A percentile compares a stretch with the other conserved stretches of the same genome.
These are phyloP conservation scores for Chaenogobius annularis DNA, from an alignment of 2,113 vertebrate genomes.

Conservation along the genomic window DNA sequence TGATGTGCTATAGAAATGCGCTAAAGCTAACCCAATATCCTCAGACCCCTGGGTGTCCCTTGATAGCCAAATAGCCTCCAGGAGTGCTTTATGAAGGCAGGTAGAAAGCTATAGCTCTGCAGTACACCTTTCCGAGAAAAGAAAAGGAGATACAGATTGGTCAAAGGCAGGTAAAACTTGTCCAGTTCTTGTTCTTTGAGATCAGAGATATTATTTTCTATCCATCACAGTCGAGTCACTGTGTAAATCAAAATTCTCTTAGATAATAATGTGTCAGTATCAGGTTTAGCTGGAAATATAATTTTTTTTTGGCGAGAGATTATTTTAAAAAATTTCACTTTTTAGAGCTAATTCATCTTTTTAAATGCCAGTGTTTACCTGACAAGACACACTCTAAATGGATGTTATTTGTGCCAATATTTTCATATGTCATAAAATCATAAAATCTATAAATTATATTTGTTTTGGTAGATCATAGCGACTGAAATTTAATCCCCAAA, in stretches of 20 bases:
- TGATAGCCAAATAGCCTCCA: constrained; percentile 46
- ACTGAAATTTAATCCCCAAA: background rate
- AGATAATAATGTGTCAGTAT: background rate
- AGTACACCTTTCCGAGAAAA: constrained; percentile 29
- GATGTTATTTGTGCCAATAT: background rate
- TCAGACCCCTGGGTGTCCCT: constrained; percentile 45
- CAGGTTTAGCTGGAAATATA: background rate
- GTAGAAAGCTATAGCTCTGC: constrained; percentile 41
- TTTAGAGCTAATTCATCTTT: too few relatives aligned
- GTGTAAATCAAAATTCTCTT: background rate
- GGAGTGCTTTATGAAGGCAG: constrained; percentile 44
- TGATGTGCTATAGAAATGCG: constrained; percentile 14
- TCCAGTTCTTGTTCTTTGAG: background rate
- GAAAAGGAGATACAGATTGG: constrained; percentile 8
- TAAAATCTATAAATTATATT: background rate
- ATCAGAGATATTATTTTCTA: too few relatives aligned
- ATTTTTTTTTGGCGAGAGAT: too few relatives aligned
- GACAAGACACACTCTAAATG: too few relatives aligned
- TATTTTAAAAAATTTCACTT: background rate
- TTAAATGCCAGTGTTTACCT: background rate
- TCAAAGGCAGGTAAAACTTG: constrained; percentile 16
- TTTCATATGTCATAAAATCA: background rate
- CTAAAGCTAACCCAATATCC: constrained; percentile 36
- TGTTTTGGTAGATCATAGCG: background rate
- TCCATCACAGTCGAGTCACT: background rate